Evolutionary conservation across 2,113 vertebrate species (phyloP).

Genomic region (Phaethornis superciliosus): DNA sequence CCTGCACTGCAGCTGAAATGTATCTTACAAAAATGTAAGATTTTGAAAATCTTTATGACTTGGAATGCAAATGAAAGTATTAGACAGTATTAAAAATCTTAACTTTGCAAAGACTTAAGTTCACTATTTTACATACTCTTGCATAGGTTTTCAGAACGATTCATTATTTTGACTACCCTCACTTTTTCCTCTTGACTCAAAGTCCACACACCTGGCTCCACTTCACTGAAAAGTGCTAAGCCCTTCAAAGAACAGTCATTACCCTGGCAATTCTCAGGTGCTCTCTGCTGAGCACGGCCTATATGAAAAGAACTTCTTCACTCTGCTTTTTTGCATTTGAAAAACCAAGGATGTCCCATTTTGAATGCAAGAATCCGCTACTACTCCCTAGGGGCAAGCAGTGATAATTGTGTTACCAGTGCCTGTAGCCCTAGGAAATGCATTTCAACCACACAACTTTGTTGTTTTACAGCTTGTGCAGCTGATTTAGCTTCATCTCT

Average conservation of each 20-base stretch:
- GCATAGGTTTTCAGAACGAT: neutral
- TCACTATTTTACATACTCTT: neutral
- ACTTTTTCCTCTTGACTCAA: neutral
- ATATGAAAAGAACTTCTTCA: rapidly evolving
- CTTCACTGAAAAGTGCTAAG: neutral
- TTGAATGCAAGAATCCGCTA: neutral
- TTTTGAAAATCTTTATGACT: neutral
- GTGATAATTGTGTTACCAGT: rapidly evolving
- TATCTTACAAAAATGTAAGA: neutral
- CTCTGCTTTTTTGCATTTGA: rapidly evolving
- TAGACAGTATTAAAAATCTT: neutral
- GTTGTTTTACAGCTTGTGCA: neutral
- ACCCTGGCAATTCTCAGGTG: neutral
- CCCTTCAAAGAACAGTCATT: neutral
- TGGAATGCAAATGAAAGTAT: neutral
- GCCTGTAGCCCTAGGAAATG: neutral
- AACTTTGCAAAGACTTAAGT: neutral
- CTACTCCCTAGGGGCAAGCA: rapidly evolving
- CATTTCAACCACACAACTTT: neutral
- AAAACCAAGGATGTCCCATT: rapidly evolving
- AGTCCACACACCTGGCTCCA: rapidly evolving
- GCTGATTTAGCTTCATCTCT: neutral
- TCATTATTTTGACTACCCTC: neutral
- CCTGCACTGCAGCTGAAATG: neutral
- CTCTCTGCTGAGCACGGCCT: rapidly evolving